These are phyloP conservation scores for Eueides isabella DNA, from an alignment of 1,140 invertebrate genomes.

Conservation along the genomic window DNA sequence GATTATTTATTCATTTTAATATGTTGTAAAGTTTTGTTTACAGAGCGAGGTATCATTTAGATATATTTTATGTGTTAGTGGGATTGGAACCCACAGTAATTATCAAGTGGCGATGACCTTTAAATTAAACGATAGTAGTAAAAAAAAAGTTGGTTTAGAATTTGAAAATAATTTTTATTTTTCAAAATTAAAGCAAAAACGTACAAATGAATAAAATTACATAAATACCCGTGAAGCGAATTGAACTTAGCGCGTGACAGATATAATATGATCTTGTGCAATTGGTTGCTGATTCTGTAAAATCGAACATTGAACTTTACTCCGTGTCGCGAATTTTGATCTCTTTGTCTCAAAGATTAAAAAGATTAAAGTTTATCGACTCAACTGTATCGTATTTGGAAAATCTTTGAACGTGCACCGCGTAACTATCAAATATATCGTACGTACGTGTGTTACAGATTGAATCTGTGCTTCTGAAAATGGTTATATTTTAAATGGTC, in stretches of 20 bases:
- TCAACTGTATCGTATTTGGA: background rate
- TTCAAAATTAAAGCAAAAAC: background rate
- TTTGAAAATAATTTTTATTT: background rate
- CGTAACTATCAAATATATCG: too few species aligned
- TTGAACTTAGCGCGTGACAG: background rate
- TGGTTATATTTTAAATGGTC: too few species aligned
- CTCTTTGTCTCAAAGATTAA: background rate
- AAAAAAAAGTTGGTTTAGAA: too few species aligned
- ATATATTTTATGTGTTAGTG: too few species aligned
- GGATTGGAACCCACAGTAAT: too few species aligned
- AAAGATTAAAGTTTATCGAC: background rate
- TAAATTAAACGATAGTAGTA: too few species aligned
- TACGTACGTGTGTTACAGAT: too few species aligned
- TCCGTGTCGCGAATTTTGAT: background rate
- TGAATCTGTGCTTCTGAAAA: background rate
- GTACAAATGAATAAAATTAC: background rate
- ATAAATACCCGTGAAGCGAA: background rate
- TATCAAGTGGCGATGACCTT: too few species aligned
- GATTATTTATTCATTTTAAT: too few species aligned
- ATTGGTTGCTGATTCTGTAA: background rate
- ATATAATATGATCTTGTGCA: background rate
- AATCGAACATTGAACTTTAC: slow-evolving; percentile 1
- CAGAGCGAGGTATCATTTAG: too few species aligned
- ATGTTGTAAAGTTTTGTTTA: too few species aligned
- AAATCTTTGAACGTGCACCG: too few species aligned